phyloP scores from a whole-genome alignment of 2,888 invertebrate species.

The Drosophila nr. fundita region DNA sequence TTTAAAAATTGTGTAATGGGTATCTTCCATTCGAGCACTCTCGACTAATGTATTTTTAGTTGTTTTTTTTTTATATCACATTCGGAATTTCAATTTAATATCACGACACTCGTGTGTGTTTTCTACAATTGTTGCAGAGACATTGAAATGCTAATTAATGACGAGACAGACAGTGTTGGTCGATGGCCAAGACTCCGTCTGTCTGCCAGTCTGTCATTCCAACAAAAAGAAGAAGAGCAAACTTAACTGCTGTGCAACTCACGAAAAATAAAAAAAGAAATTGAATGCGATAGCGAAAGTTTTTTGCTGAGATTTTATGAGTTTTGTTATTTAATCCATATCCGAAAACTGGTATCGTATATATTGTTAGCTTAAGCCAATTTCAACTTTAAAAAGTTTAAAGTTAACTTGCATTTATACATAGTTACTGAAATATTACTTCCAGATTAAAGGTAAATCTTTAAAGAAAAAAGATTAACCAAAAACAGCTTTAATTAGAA shows the following conservation, averaged over 20 bases:
- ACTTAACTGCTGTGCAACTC: slow-evolving; percentile 15
- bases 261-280: slow-evolving; percentile 48
- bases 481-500: background rate
- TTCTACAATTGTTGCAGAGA: slow-evolving; percentile 38
- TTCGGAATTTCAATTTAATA: slow-evolving; percentile 70
- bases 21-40: background rate
- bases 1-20: background rate
- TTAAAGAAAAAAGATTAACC: background rate
- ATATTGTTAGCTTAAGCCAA: background rate
- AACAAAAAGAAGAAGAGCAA: slow-evolving; percentile 21
- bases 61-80: slow-evolving; percentile 30
- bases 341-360: slow-evolving; percentile 5
- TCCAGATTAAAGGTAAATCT: background rate
- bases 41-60: background rate
- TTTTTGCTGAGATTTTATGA: slow-evolving; percentile 27
- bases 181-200: slow-evolving; percentile 36
- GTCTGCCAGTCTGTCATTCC: slow-evolving; percentile 9
- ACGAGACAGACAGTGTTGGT: slow-evolving; percentile 28
- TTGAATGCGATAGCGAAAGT: slow-evolving; percentile 78
- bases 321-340: slow-evolving; percentile 44
- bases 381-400: background rate
- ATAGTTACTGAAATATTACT: background rate
- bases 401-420: background rate
- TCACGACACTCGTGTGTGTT: slow-evolving; percentile 28
- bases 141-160: slow-evolving; percentile 59